These are phyloP conservation scores for Eupithecia pulchellata DNA, from an alignment of 2,888 invertebrate genomes.

Conservation along the genomic window DNA sequence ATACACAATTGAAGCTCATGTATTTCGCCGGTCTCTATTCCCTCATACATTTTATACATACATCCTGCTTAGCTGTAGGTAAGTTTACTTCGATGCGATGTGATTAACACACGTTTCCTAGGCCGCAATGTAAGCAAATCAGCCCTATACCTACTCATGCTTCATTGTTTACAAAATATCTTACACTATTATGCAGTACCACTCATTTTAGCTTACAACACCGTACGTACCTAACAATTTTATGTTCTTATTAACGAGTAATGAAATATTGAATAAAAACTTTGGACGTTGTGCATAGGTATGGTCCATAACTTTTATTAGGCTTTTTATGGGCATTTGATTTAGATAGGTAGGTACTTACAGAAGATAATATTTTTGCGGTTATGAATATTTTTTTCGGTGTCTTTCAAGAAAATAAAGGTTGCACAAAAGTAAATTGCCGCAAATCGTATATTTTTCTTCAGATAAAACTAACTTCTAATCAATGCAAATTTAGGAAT, in stretches of 20 bases:
- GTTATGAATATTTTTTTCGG: background rate
- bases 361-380: background rate
- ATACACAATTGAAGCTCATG: too few relatives aligned
- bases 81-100: slow-evolving; percentile 33
- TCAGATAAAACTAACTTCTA: background rate
- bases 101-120: slow-evolving; percentile 48
- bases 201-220: slow-evolving; percentile 42
- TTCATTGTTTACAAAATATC: slow-evolving; percentile 58
- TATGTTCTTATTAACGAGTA: slow-evolving; percentile 18
- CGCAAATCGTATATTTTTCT: background rate
- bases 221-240: slow-evolving; percentile 36
- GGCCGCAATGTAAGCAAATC: slow-evolving; percentile 61
- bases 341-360: background rate
- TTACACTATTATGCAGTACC: slow-evolving; percentile 19
- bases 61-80: background rate
- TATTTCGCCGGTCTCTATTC: background rate
- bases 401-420: background rate
- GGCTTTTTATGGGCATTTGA: background rate
- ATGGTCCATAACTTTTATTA: background rate
- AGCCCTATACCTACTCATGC: slow-evolving; percentile 49
- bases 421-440: background rate
- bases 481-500: background rate
- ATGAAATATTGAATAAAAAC: slow-evolving; percentile 11
- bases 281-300: background rate
- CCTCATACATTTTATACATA: background rate